A percentile compares a stretch with the other conserved stretches of the same genome.
Conservation (phyloP, 1,140 invertebrate species). For the Zaprionus davidi region DNA sequence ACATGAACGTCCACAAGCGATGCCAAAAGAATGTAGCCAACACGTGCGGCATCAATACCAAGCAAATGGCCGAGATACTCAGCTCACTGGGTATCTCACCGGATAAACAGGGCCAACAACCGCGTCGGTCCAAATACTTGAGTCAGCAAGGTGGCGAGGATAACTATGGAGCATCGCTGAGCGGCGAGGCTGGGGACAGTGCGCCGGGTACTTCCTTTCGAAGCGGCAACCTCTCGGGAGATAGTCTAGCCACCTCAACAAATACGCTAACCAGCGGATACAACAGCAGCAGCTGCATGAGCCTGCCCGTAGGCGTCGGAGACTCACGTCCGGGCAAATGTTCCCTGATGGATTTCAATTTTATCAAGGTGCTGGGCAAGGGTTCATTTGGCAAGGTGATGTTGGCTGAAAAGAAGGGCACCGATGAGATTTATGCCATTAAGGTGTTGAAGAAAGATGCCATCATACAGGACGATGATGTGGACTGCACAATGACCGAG, state of each 20-base stretch:
- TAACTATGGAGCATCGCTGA: slow-evolving; percentile 83
- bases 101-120: slow-evolving; percentile 91
- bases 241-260: slow-evolving; percentile 68
- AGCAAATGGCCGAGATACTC: slow-evolving; percentile 97
- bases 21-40: slow-evolving; percentile 99
- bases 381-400: slow-evolving; percentile 99
- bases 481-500: slow-evolving; percentile 99
- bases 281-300: slow-evolving; percentile 72
- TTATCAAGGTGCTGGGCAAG: slow-evolving; percentile 99
- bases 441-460: slow-evolving; percentile 99
- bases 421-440: slow-evolving; percentile 98
- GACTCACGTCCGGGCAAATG: slow-evolving; percentile 87
- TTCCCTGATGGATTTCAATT: slow-evolving; percentile 94
- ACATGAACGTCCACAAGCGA: slow-evolving; percentile 99
- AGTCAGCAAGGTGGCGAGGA: slow-evolving; percentile 85
- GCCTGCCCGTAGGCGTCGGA: slow-evolving; percentile 55
- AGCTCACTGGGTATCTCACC: slow-evolving; percentile 96
- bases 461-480: slow-evolving; percentile 99
- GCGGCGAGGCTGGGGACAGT: slow-evolving; percentile 57
- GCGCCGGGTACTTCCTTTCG: slow-evolving; percentile 72
- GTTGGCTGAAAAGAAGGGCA: slow-evolving; percentile 97
- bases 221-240: slow-evolving; percentile 63
- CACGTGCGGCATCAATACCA: slow-evolving; percentile 99
- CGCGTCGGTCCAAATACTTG: slow-evolving; percentile 88
- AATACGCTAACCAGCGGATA: slow-evolving; percentile 72